Evolutionary conservation across 2,888 invertebrate species (phyloP).

Genomic region (Tortricodes alternella): DNA sequence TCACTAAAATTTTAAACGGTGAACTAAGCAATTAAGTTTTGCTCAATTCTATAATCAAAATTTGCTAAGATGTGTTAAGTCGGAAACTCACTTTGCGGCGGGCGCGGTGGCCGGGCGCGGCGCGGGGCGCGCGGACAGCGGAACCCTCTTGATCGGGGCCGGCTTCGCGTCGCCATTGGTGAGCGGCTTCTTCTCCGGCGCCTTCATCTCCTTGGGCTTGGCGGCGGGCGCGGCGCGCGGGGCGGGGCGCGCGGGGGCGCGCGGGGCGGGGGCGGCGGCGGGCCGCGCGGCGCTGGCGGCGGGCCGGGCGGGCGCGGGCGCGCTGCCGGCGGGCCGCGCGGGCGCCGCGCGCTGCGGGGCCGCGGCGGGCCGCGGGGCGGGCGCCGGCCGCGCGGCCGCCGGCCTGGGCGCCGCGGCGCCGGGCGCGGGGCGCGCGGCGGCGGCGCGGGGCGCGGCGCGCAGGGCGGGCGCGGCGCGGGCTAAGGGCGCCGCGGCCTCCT

Average conservation of each 20-base stretch:
- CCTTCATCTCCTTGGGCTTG: slow-evolving; percentile 46
- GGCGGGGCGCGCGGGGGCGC: slow-evolving; percentile 33
- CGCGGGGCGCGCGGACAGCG: slow-evolving; percentile 38
- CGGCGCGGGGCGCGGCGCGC: slow-evolving; percentile 36
- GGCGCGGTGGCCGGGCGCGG: slow-evolving; percentile 44
- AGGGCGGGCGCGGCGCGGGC: slow-evolving; percentile 31
- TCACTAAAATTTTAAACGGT: too few species aligned
- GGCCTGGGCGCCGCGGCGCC: slow-evolving; percentile 34
- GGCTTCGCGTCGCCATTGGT: slow-evolving; percentile 81
- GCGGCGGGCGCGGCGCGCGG: slow-evolving; percentile 40
- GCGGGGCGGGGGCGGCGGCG: slow-evolving; percentile 37
- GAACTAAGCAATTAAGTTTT: too few species aligned
- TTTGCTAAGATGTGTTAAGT: too few species aligned
- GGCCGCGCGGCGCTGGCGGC: slow-evolving; percentile 23
- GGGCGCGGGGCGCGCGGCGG: slow-evolving; percentile 32
- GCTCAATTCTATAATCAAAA: too few species aligned
- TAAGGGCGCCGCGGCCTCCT: slow-evolving; percentile 41
- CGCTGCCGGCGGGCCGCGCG: slow-evolving; percentile 33
- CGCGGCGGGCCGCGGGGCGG: slow-evolving; percentile 34
- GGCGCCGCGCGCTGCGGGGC: slow-evolving; percentile 32
- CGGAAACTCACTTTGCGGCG: slow-evolving; percentile 43
- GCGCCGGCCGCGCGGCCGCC: slow-evolving; percentile 35
- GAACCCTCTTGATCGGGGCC: slow-evolving; percentile 28
- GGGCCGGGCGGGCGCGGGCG: slow-evolving; percentile 20
- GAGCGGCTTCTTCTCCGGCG: slow-evolving; percentile 76